A percentile compares a stretch with the other conserved stretches of the same genome.
These are phyloP conservation scores for Otis tarda DNA, from an alignment of 2,113 vertebrate genomes.

Conservation along the genomic window DNA sequence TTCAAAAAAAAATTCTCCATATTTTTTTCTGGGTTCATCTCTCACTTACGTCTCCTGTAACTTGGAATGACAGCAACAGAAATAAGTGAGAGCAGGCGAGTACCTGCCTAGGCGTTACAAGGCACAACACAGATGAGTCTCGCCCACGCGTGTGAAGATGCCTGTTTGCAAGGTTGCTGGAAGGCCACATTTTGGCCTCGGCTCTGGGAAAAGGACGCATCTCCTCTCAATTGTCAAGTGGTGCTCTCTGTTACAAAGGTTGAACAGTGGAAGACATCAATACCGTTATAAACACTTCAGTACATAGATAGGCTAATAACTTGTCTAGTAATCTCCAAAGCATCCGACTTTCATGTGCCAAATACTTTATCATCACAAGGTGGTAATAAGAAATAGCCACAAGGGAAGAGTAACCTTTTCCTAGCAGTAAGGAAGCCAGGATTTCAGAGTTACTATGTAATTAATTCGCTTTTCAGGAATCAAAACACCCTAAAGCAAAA, in stretches of 20 bases:
- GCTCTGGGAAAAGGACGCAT: not conserved
- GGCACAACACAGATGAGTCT: not conserved
- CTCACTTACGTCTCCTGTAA: not conserved
- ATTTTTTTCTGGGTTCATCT: not conserved
- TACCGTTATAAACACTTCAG: not conserved
- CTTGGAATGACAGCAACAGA: not conserved
- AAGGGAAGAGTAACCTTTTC: constrained; percentile 63
- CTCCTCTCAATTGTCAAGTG: not conserved
- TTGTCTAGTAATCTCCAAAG: constrained; percentile 45
- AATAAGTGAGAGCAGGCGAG: not conserved
- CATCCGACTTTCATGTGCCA: constrained; percentile 2
- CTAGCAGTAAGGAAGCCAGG: constrained; percentile 35
- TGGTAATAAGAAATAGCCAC: constrained; percentile 66
- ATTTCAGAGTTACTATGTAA: constrained; percentile 58
- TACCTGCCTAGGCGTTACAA: not conserved
- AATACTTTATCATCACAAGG: constrained; percentile 62
- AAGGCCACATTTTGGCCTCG: not conserved
- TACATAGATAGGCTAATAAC: constrained; percentile 2
- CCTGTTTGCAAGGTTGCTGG: not conserved
- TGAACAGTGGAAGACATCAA: constrained; percentile 24
- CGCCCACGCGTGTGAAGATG: not conserved
- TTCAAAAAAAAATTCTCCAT: accelerated
- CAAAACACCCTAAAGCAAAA: constrained; percentile 70
- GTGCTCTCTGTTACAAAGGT: not conserved
- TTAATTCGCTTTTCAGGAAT: constrained; percentile 64